These are phyloP conservation scores for Acleris cristana DNA, from an alignment of 2,888 invertebrate genomes.

Conservation along the genomic window DNA sequence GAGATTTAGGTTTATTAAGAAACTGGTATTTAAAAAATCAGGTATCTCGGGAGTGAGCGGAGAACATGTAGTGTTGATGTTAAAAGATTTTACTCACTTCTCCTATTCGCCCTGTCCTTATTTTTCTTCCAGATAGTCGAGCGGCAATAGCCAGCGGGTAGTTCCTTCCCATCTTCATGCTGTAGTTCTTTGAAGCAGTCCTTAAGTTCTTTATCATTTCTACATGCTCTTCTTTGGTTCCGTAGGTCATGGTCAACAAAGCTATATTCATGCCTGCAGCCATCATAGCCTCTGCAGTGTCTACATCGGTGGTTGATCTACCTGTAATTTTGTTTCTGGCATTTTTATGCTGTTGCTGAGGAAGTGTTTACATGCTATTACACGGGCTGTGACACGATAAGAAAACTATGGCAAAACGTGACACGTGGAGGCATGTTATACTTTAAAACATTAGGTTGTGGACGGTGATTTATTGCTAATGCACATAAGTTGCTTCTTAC, in stretches of 20 bases:
- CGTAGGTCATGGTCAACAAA: slow-evolving; percentile 71
- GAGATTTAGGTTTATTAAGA: no score
- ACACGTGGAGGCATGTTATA: no score
- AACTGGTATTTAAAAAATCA: no score
- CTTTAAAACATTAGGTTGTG: no score
- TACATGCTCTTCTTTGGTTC: slow-evolving; percentile 66
- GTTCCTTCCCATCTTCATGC: slow-evolving; percentile 83
- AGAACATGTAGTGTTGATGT: no score
- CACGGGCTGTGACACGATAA: no score
- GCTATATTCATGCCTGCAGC: slow-evolving; percentile 81
- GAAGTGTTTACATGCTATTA: no score
- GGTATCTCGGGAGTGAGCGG: no score
- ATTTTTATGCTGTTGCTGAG: no score
- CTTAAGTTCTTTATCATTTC: slow-evolving; percentile 72
- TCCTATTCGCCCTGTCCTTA: slow-evolving; percentile 92
- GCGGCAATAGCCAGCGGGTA: slow-evolving; percentile 93
- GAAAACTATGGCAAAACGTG: no score
- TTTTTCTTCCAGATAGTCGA: slow-evolving; percentile 94
- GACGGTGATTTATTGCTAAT: no score
- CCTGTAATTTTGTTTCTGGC: slow-evolving; percentile 49
- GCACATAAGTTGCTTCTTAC: no score
- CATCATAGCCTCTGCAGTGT: slow-evolving; percentile 76
- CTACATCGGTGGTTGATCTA: slow-evolving; percentile 60
- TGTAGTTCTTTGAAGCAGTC: slow-evolving; percentile 81
- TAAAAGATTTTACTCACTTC: slow-evolving; percentile 83